Percentiles rank a stretch among this genome's conserved stretches.
Conservation (phyloP, 2,888 invertebrate genomes). For the Microctonus hyperodae region DNA sequence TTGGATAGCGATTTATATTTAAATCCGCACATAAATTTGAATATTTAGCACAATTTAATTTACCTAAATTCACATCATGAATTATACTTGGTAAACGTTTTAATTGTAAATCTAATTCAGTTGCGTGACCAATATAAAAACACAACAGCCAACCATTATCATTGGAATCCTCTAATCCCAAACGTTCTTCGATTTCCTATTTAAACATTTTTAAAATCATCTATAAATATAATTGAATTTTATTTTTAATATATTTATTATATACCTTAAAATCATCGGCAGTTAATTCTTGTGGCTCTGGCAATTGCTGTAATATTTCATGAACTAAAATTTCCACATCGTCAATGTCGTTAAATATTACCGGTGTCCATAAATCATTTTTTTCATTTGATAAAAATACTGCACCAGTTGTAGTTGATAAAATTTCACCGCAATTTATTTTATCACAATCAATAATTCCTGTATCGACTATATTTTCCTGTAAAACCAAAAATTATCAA, state of each 20-base stretch:
- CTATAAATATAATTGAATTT: slow-evolving; percentile 26
- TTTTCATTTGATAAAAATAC: slow-evolving; percentile 48
- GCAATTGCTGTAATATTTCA: slow-evolving; percentile 69
- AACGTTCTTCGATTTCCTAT: slow-evolving; percentile 54
- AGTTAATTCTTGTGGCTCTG: slow-evolving; percentile 69
- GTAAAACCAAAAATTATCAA: slow-evolving; percentile 12
- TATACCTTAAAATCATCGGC: slow-evolving; percentile 69
- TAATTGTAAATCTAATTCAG: slow-evolving; percentile 67
- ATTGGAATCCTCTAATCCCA: slow-evolving; percentile 38
- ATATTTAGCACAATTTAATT: slow-evolving; percentile 70
- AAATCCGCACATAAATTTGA: slow-evolving; percentile 68
- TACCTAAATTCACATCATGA: slow-evolving; percentile 67
- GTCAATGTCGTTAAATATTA: slow-evolving; percentile 45
- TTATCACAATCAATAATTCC: slow-evolving; percentile 43
- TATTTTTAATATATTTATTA: neutral
- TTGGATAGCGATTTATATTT: slow-evolving; percentile 69
- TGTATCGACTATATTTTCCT: slow-evolving; percentile 52
- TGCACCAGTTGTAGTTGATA: slow-evolving; percentile 42
- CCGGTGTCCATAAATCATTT: slow-evolving; percentile 55
- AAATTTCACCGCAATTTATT: slow-evolving; percentile 39
- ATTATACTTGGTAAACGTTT: slow-evolving; percentile 70
- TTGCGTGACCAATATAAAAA: slow-evolving; percentile 66
- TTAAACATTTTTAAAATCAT: too few relatives aligned
- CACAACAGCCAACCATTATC: slow-evolving; percentile 67
- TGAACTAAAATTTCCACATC: slow-evolving; percentile 68